A percentile compares a stretch with the other conserved stretches of the same genome.
Conservation (phyloP, 2,797 vertebrate species). For the Leptoclinus maculatus region DNA sequence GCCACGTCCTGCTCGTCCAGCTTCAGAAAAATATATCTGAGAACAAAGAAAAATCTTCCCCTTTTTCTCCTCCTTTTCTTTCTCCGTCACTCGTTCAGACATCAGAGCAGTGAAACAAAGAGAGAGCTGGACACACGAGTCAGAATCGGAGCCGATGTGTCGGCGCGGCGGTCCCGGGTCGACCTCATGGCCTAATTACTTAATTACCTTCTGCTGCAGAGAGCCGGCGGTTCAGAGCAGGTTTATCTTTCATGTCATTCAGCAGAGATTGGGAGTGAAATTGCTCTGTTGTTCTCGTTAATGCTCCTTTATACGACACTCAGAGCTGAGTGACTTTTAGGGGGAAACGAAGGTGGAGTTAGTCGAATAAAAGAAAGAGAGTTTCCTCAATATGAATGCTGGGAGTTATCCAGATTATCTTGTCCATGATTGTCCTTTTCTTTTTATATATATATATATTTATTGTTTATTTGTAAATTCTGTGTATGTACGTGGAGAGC, state of each 20-base stretch:
- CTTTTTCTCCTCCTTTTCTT: background rate
- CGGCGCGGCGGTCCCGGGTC: background rate
- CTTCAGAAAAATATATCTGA: background rate
- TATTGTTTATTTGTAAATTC: too few species aligned
- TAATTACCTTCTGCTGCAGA: background rate
- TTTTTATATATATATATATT: too few species aligned
- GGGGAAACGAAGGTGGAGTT: background rate
- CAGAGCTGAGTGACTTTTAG: background rate
- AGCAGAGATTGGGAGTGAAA: background rate
- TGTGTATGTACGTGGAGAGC: too few species aligned
- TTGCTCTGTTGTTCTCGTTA: background rate
- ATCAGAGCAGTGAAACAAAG: slow-evolving; percentile 38
- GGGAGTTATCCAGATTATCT: background rate
- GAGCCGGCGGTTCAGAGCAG: background rate
- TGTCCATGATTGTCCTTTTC: too few species aligned
- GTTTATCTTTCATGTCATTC: background rate
- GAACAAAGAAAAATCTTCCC: background rate
- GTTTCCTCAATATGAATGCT: too few species aligned
- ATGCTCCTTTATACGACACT: background rate
- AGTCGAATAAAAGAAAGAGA: background rate
- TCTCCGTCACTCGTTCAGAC: slow-evolving; percentile 13
- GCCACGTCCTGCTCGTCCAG: background rate
- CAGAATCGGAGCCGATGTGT: too few species aligned
- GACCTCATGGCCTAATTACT: background rate
- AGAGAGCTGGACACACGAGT: too few species aligned